Evolutionary conservation across 2,888 invertebrate species (phyloP), one percentile per base, ranked within the genome.

Genomic region (Drosophila sordidula): DNA sequence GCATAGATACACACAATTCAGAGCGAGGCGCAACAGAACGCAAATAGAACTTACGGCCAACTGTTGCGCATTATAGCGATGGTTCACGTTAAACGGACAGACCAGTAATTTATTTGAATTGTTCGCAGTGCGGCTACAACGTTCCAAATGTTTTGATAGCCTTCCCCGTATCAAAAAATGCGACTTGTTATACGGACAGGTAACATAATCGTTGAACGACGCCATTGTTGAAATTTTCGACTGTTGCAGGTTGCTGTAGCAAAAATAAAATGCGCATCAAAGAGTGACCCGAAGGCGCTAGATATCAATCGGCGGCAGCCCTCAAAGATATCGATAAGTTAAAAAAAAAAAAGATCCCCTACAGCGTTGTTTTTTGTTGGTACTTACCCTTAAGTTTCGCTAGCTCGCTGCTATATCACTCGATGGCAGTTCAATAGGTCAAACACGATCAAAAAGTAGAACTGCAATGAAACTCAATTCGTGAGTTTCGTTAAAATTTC

Each of bases 21-120:
- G 12, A 36, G 12, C 1, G 8, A 41, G 3, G 4, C 14, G 26
- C 4, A 26, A 4, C 12, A 42, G 29, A 3, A 22, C 6, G 8
- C 4, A 22, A 25, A n/a, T 9, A 12, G 18, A 11, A 59, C 71
- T 57, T 38, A 80, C 80, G 26, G 2, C 0, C 4, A 75, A 0
- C 1, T 57, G n/a, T 1, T 56, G 5, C 4, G 14, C 18, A 4
- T n/a, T 11, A 1, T 16, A 18, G 12, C 65, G 75, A 41, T 76
- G 75, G 6, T 14, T 54, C 1, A 16, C 39, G 9, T 79, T 70
- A n/a, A 50, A 76, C 0, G 70, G 76, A 11, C 75, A 76, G 5
- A 70, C 0, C 0, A 34, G 2, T 5, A 59, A 44, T 1, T 36
- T 6, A 0, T 16, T 41, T 0, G 39, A 2, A 1, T n/a, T 26